phyloP scores from a whole-genome alignment of 92 coral and sea anemone species.

The Porites divaricata region DNA sequence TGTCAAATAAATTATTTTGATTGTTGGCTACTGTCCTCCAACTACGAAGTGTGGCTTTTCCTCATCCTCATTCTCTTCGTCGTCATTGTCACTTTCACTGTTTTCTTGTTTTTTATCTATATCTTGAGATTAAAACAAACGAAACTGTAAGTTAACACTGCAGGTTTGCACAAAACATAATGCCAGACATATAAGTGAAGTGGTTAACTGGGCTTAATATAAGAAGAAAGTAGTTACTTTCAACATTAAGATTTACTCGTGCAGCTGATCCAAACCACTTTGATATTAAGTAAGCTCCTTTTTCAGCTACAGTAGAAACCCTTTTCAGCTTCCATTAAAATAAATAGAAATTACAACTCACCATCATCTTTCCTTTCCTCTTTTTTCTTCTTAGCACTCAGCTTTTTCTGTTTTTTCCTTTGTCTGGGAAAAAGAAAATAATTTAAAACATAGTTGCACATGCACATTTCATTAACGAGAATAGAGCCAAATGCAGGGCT shows the following conservation, averaged over 20 bases:
- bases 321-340: too few relatives aligned
- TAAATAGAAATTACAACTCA: background rate
- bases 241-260: too few relatives aligned
- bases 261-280: background rate
- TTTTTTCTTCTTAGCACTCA: conserved; percentile 79
- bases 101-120: conserved; percentile 20
- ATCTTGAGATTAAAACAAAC: background rate
- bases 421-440: conserved; percentile 47
- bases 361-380: conserved; percentile 59
- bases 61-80: conserved; percentile 66
- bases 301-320: background rate
- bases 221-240: too few relatives aligned
- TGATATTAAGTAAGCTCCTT: background rate
- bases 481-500: too few relatives aligned
- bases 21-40: conserved; percentile 55
- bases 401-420: conserved; percentile 88
- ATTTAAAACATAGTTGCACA: too few relatives aligned
- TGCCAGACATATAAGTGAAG: too few relatives aligned
- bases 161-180: background rate
- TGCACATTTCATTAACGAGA: background rate
- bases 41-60: conserved; percentile 81
- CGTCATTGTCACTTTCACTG: conserved; percentile 44
- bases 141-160: too few relatives aligned
- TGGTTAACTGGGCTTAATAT: too few relatives aligned
- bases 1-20: background rate